These are phyloP conservation scores for Takifugu bimaculatus DNA, from an alignment of 2,113 vertebrate genomes.

Conservation along the genomic window DNA sequence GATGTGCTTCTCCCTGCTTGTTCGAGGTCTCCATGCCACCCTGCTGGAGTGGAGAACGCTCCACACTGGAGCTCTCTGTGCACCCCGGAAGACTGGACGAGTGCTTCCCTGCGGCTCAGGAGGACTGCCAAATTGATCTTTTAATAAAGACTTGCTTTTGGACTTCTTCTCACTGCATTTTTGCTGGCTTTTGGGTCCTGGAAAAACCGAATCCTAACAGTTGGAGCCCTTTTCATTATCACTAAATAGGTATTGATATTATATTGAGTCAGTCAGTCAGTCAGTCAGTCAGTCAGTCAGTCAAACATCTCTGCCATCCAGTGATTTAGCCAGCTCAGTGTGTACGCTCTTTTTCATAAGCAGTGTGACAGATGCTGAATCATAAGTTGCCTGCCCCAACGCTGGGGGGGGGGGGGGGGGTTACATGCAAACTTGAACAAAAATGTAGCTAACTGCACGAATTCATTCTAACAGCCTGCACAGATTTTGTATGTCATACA, in stretches of 20 bases:
- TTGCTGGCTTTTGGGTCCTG: too few species aligned
- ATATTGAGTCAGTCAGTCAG: conserved; percentile 27
- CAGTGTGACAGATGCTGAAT: conserved; percentile 76
- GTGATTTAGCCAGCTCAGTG: conserved; percentile 42
- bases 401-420: conserved; percentile 39
- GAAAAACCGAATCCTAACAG: too few species aligned
- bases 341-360: conserved; percentile 61
- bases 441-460: conserved; percentile 23
- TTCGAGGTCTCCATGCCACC: too few species aligned
- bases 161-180: too few species aligned
- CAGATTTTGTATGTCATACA: conserved; percentile 47
- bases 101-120: too few species aligned
- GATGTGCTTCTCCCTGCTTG: too few species aligned
- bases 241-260: not conserved
- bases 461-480: conserved; percentile 38
- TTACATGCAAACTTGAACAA: conserved; percentile 10
- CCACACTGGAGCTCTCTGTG: too few species aligned
- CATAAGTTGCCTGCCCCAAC: conserved; percentile 70
- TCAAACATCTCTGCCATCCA: conserved; percentile 43
- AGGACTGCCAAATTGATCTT: too few species aligned
- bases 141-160: too few species aligned
- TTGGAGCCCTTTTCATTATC: not conserved
- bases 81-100: too few species aligned
- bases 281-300: conserved; percentile 50
- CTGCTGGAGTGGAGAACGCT: too few species aligned